phyloP scores from a whole-genome alignment of 2,888 invertebrate species.

The Lysandra bellargus region DNA sequence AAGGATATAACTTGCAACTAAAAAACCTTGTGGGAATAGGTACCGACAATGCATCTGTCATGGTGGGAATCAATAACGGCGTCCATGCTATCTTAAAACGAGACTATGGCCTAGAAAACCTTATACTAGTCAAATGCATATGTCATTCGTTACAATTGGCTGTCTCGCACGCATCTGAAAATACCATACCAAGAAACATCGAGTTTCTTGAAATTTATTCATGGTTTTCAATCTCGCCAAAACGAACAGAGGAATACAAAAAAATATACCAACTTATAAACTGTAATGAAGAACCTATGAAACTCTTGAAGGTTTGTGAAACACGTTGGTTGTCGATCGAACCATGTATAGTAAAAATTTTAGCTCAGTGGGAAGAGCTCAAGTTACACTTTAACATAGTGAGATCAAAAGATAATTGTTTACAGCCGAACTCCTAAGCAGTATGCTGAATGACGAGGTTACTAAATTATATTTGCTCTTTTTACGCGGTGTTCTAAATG shows the following conservation, averaged over 20 bases:
- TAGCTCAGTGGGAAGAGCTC: too few species aligned
- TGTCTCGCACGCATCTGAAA: slow-evolving; percentile 43
- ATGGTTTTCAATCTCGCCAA: too few species aligned
- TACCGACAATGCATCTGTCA: slow-evolving; percentile 47
- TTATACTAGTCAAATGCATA: background rate
- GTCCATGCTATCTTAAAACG: slow-evolving; percentile 42
- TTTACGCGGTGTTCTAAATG: too few species aligned
- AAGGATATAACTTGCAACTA: slow-evolving; percentile 28
- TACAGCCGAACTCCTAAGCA: too few species aligned
- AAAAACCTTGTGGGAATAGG: slow-evolving; percentile 40
- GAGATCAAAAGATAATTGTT: too few species aligned
- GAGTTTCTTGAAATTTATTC: slow-evolving; percentile 17
- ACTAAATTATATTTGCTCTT: too few species aligned
- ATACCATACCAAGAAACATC: slow-evolving; percentile 44
- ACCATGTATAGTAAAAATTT: too few species aligned
- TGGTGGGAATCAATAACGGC: slow-evolving; percentile 45
- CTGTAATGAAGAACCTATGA: slow-evolving; percentile 32
- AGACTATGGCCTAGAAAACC: slow-evolving; percentile 31
- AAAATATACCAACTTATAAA: too few species aligned
- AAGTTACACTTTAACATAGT: too few species aligned
- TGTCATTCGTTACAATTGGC: slow-evolving; percentile 44
- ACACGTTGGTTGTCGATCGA: slow-evolving; percentile 15
- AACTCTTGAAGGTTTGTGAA: slow-evolving; percentile 22
- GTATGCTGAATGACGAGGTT: too few species aligned
- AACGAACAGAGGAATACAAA: too few species aligned